Base-by-base conservation (phyloP, 2,797 vertebrate genomes). In the Bovichtus variegatus region DNA sequence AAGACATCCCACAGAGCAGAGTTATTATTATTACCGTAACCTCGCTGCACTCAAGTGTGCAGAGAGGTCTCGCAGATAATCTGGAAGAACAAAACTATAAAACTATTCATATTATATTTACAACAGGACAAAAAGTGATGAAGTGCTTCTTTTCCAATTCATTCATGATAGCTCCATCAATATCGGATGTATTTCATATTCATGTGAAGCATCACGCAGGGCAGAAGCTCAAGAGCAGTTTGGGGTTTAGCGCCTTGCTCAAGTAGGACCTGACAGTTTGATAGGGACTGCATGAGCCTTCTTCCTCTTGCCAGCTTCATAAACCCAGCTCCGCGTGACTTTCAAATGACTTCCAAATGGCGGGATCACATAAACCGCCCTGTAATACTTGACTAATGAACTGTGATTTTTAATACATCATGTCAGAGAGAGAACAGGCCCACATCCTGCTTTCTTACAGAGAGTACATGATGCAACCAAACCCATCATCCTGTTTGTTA, bases 401-500 rank as follows among this genome's bases (percentile, higher is more conserved):
- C 3, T 63, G 7, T 59, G 34, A 46, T 31, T 21, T 31, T 21
- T 57, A 69, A 69, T 58, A 23, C 16, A 70, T 46, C 6, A 49
- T 15, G 9, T 63, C 54, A 69, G 41, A 55, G 12, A 49, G 29
- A 59, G 41, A 21, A 27, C 5, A 11, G 47, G 23, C 47, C 40
- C 6, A 12, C 46, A 36, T 80, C 64, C 53, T 74, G 63, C 57
- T 66, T 53, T 74, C 50, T 64, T 36, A 29, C 29, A 66, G 23
- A 69, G 6, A 13, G 25, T 9, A 34, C 13, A 59, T n/a, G 55
- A 34, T 34, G 50, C 44, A 68, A 68, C 31, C 55, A 51, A 72
- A 78, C 13, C 43, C n/a, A 44, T 64, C 80, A 71, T 80, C 70
- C 74, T 64, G 64, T 82, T 83, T 79, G 41, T 67, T n/a, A n/a